Conservation (phyloP, 2,113 vertebrate species). For the Tachuris rubrigastra region DNA sequence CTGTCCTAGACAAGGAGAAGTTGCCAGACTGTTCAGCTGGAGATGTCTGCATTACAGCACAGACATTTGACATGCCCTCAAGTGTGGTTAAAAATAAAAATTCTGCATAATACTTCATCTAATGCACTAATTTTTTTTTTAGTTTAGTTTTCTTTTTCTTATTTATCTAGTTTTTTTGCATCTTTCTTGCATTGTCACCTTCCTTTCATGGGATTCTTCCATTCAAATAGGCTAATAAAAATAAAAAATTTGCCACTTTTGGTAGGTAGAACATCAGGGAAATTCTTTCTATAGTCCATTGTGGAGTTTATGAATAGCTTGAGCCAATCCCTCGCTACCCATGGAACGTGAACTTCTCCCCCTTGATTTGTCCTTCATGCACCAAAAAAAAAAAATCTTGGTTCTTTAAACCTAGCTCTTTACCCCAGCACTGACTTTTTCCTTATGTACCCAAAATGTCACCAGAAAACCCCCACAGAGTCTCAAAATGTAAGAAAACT, state of each 20-base stretch:
- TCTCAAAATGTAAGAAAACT: not conserved
- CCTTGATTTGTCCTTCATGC: not conserved
- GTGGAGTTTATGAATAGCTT: not conserved
- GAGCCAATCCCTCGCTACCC: not conserved
- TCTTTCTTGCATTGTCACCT: not conserved
- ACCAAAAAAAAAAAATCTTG: not conserved
- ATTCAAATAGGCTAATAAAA: not conserved
- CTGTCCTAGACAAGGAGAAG: not conserved
- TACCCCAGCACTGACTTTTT: not conserved
- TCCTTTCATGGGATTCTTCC: not conserved
- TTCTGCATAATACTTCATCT: not conserved
- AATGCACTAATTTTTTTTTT: not conserved
- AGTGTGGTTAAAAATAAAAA: not conserved
- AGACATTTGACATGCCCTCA: not conserved
- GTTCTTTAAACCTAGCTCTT: not conserved
- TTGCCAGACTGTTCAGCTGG: slow-evolving; percentile 24
- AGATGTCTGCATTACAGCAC: not conserved
- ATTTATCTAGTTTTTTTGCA: not conserved
- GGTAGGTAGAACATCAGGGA: not conserved
- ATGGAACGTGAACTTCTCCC: not conserved
- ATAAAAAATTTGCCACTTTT: not conserved
- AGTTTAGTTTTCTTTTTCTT: not conserved
- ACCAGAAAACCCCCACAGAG: not conserved
- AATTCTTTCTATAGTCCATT: not conserved
- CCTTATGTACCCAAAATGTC: not conserved